phyloP scores from a whole-genome alignment of 2,888 invertebrate species.

The Drosophila infuscata region DNA sequence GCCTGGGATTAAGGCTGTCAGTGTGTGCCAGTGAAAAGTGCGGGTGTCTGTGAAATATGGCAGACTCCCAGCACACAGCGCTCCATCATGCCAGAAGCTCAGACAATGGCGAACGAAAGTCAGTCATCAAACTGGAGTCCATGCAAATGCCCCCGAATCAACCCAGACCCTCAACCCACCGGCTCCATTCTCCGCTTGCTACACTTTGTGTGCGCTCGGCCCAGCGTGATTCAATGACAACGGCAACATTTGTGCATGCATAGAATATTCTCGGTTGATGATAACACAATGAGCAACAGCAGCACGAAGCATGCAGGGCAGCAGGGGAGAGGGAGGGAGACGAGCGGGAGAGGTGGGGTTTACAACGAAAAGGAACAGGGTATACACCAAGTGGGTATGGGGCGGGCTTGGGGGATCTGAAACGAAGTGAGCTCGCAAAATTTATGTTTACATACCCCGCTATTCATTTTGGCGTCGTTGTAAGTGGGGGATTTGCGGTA shows the following conservation, averaged over 20 bases:
- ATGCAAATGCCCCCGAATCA: constrained; percentile 42
- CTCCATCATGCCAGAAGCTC: constrained; percentile 60
- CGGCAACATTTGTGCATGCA: constrained; percentile 82
- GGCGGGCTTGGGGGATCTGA: not conserved
- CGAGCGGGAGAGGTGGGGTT: not conserved
- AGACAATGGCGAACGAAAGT: constrained; percentile 62
- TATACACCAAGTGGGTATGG: not conserved
- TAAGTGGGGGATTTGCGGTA: constrained; percentile 81
- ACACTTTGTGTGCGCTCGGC: constrained; percentile 24
- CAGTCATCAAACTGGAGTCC: constrained; percentile 63
- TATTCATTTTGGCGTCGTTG: constrained; percentile 72
- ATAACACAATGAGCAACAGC: constrained; percentile 70
- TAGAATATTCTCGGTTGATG: constrained; percentile 79
- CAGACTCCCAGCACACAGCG: constrained; percentile 34
- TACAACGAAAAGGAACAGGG: constrained; percentile 3
- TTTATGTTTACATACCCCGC: constrained; percentile 81
- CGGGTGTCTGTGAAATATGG: constrained; percentile 56
- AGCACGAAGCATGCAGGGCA: constrained; percentile 8
- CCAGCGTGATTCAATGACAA: constrained; percentile 79
- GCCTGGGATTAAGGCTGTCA: constrained; percentile 58
- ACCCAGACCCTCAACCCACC: not conserved
- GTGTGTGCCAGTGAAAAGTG: constrained; percentile 6
- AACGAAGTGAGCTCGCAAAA: constrained; percentile 73
- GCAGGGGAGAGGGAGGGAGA: not conserved
- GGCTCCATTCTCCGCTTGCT: not conserved